Base-by-base conservation (phyloP, 2,888 invertebrate genomes). In the Athetis lepigone region DNA sequence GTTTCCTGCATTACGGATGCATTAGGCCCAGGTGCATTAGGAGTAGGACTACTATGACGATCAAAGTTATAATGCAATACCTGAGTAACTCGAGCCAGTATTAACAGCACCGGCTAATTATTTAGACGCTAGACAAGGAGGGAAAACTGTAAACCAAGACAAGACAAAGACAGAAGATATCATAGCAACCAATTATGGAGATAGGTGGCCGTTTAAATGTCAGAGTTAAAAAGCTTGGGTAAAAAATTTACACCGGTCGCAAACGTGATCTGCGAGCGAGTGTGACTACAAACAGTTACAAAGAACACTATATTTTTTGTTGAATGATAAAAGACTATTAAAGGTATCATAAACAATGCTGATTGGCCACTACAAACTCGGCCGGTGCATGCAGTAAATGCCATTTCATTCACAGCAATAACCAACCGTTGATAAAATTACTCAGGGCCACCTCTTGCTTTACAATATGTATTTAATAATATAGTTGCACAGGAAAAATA, bases 151-250 rank as follows among this genome's bases (percentile, higher is more conserved):
- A 29, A n/a, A 49, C 46, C 50, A 62, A 75, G 52, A 75, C 45
- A 67, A 72, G 81, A 87, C 73, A 86, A 83, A 75, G 82, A 88
- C 60, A 63, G 68, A 66, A 63, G 55, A 73, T 42, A 69, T 75
- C 68, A 78, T 60, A 55, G 47, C 49, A 52, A 64, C 65, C 86
- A 91, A 91, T 92, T 89, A 90, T 79, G 79, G 81, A 77, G 76
- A 80, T 83, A 85, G 59, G 66, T 82, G 85, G 80, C 83, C 85
- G 89, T 90, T 92, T 85, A 91, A 92, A 93, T 93, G 91, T 88
- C 91, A 90, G 84, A 83, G 80, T 84, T 85, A 89, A 85, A 84
- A 85, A 70, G 75, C 70, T 72, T 59, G 63, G 62, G 81, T 83
- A 90, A 91, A 91, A 92, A 86, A 69, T 78, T 54, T 59, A 70